Conservation (phyloP, 64 coral and sea anemone species). For the Hydrozoanthus tunicans region DNA sequence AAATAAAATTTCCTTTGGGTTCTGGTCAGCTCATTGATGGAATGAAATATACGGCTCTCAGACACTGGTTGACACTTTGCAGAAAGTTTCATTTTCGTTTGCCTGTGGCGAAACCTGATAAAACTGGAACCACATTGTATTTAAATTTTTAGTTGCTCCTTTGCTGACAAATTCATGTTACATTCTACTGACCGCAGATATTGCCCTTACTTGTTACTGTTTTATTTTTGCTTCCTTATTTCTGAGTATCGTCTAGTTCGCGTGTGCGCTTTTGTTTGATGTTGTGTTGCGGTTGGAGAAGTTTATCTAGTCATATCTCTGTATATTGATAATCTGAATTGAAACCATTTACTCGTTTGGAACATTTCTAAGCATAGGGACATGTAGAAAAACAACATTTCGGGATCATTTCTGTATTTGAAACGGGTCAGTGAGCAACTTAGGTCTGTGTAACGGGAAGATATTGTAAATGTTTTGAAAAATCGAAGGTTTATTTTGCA, state of each 20-base stretch:
- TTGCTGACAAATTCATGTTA: neutral
- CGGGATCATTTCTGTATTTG: neutral
- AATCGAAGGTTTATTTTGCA: constrained; percentile 30
- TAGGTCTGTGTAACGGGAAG: neutral
- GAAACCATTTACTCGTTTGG: neutral
- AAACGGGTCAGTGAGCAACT: neutral
- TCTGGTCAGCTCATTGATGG: too few species aligned
- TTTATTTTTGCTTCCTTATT: too few species aligned
- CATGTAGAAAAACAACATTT: neutral
- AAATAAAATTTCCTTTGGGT: neutral
- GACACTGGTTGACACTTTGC: neutral
- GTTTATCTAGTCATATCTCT: constrained; percentile 29
- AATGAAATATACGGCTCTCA: neutral
- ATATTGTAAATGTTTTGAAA: neutral
- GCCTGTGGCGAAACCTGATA: neutral
- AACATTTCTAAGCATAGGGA: neutral
- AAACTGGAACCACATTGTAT: neutral
- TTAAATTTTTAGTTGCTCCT: neutral
- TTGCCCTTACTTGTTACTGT: neutral
- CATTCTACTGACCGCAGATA: neutral
- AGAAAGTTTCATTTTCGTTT: neutral
- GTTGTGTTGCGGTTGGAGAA: neutral
- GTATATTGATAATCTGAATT: neutral
- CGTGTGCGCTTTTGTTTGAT: neutral
- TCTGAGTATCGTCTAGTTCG: too few species aligned